Conservation (phyloP, 2,888 invertebrate species). For the Erebia ligea region DNA sequence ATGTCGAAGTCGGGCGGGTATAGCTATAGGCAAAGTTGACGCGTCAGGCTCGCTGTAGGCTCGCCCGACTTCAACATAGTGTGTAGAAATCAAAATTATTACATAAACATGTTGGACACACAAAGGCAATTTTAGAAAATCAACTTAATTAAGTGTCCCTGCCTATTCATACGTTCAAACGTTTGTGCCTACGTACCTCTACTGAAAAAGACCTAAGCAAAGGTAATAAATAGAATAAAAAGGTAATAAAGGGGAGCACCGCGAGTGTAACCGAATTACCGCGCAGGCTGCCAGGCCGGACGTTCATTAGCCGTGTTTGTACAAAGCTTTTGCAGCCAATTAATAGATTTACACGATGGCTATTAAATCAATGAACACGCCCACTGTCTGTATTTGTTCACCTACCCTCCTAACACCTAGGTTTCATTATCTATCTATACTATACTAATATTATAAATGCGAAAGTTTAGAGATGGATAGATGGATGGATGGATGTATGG, state of each 20-base stretch:
- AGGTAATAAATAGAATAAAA: constrained; percentile 44
- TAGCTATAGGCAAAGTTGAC: no score
- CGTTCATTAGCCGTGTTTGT: constrained; percentile 74
- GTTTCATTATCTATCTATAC: constrained; percentile 12
- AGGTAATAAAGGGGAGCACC: constrained; percentile 54
- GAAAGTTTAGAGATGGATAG: no score
- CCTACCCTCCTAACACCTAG: constrained; percentile 43
- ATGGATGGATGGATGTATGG: no score
- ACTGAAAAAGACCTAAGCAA: constrained; percentile 24
- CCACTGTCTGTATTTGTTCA: constrained; percentile 56
- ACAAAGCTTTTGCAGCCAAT: constrained; percentile 60
- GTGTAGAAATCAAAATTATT: no score
- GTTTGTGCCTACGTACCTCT: not conserved
- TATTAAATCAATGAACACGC: constrained; percentile 61
- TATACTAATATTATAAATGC: not conserved
- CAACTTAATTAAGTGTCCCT: not conserved
- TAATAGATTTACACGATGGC: constrained; percentile 62
- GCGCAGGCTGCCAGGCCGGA: constrained; percentile 44
- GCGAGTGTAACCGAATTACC: constrained; percentile 66
- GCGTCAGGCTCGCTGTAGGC: no score
- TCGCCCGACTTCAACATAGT: no score
- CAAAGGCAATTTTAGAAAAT: not conserved
- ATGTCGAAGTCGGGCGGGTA: no score
- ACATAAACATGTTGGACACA: no score
- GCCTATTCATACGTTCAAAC: not conserved